These are phyloP conservation scores for Drosophila rufa DNA, from an alignment of 1,140 invertebrate species.

Conservation along the genomic window DNA sequence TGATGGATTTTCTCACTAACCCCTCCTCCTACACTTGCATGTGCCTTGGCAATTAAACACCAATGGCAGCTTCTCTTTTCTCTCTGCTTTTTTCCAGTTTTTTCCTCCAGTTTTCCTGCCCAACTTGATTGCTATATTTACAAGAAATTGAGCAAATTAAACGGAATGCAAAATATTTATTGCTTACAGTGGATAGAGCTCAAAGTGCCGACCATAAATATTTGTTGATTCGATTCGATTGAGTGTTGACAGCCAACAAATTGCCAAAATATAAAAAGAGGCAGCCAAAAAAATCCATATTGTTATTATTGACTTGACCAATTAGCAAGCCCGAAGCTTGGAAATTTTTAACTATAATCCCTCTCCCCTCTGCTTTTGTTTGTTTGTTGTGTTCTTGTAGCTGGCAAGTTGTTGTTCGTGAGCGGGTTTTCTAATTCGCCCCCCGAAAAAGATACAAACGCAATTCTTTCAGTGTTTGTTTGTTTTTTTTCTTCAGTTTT, in stretches of 20 bases:
- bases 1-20: conserved; percentile 69
- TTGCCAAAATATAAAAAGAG: conserved; percentile 59
- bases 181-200: conserved; percentile 21
- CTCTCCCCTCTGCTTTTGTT: not conserved
- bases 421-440: conserved; percentile 73
- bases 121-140: conserved; percentile 74
- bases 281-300: conserved; percentile 31
- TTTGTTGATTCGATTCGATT: conserved; percentile 35
- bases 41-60: conserved; percentile 73
- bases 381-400: conserved; percentile 61
- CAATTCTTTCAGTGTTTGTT: conserved; percentile 44
- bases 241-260: conserved; percentile 65
- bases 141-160: conserved; percentile 60
- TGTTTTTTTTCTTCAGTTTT: conserved; percentile 8
- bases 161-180: conserved; percentile 72
- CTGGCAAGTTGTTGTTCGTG: conserved; percentile 54
- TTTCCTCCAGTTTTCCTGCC: conserved; percentile 25
- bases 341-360: conserved; percentile 48
- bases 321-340: conserved; percentile 60
- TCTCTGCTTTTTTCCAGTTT: conserved; percentile 24
- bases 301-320: conserved; percentile 60
- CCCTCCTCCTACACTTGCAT: conserved; percentile 60
- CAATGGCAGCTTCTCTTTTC: conserved; percentile 49
- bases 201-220: conserved; percentile 43
- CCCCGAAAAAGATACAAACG: conserved; percentile 25